Evolutionary conservation across 2,888 invertebrate genomes (phyloP), one percentile per base, ranked within the genome.

Genomic region (Venusia cambrica): DNA sequence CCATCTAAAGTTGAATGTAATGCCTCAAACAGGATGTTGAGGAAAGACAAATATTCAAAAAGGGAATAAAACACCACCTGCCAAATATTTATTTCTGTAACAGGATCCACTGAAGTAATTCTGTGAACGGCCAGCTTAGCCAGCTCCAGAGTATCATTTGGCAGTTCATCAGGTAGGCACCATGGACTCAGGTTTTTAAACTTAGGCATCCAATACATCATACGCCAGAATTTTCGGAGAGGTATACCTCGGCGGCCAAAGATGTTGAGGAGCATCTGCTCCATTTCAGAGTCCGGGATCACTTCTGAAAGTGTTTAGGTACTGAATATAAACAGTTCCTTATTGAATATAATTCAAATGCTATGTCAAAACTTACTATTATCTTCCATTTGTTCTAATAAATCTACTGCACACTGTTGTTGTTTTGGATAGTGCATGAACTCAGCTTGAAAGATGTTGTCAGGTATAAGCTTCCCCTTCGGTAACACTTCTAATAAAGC

Each of bases 401-500:
- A 68, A 67, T 95, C 94, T n/a, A 97, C 91, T 17, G 94, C 94
- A 75, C 97, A 96, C 45, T 97, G 93, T 62, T 99, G 99, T 63
- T 99, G 99, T 68, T 95, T 95, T 0, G 98, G 97, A 83, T 94
- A 98, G 72, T 98, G 97, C 91, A 94, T 91, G 57, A 97, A 95
- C 73, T 97, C 96, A 0, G 93, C 91, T 88, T 98, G 96, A 73
- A 95, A 92, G 20, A 92, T 79, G 69, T 94, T 97, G 15, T 79
- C 80, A 0, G 99, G 92, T 46, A 98, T 91, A 78, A 97, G 93
- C 72, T 91, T 94, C 20, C 96, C 96, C 75, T 97, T 95, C 0
- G 97, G 97, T 70, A 98, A 88, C 18, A 97, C 90, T 65, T 97
- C 92, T 17, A 98, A 80, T 26, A 98, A 63, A 8, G 92, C 89